A percentile compares a stretch with the other conserved stretches of the same genome.
These are phyloP conservation scores for Jordanella pulchra DNA, from an alignment of 2,797 vertebrate species.

Conservation along the genomic window DNA sequence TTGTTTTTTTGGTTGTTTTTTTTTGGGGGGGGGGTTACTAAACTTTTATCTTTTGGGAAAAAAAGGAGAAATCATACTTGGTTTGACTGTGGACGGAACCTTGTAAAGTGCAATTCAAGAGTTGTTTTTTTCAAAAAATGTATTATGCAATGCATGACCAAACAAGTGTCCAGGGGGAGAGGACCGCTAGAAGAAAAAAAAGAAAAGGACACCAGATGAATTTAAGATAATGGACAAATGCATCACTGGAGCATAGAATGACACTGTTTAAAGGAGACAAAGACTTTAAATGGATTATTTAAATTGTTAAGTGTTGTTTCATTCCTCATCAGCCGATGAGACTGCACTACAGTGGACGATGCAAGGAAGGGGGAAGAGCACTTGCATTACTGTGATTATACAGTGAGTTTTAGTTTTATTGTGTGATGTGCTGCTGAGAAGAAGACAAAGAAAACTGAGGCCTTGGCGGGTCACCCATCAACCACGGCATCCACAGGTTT, in stretches of 20 bases:
- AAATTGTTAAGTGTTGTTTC: slow-evolving; percentile 73
- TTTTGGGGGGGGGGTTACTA: slow-evolving; percentile 35
- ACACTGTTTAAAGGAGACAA: slow-evolving; percentile 38
- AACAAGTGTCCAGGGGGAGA: slow-evolving; percentile 44
- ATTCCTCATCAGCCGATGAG: slow-evolving; percentile 72
- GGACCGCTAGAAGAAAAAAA: slow-evolving; percentile 44
- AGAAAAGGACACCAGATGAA: slow-evolving; percentile 56
- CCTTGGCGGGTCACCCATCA: slow-evolving; percentile 40
- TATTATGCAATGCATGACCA: slow-evolving; percentile 50
- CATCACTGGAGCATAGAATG: slow-evolving; percentile 56
- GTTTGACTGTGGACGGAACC: slow-evolving; percentile 60
- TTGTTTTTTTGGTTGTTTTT: slow-evolving; percentile 3
- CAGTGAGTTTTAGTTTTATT: slow-evolving; percentile 44
- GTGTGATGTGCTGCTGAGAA: slow-evolving; percentile 41
- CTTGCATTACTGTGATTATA: slow-evolving; percentile 51
- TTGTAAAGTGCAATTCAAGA: slow-evolving; percentile 73
- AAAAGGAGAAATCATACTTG: slow-evolving; percentile 29
- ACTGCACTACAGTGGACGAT: slow-evolving; percentile 81
- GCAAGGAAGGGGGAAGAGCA: slow-evolving; percentile 52
- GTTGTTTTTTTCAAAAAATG: slow-evolving; percentile 57
- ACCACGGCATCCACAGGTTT: slow-evolving; percentile 53
- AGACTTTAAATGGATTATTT: slow-evolving; percentile 71
- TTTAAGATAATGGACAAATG: slow-evolving; percentile 46
- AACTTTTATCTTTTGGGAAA: slow-evolving; percentile 64
- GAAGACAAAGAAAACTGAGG: slow-evolving; percentile 21